Percentiles rank a stretch among this genome's conserved stretches.
phyloP scores from a whole-genome alignment of 2,888 invertebrate species.

The Abrostola triplasia region DNA sequence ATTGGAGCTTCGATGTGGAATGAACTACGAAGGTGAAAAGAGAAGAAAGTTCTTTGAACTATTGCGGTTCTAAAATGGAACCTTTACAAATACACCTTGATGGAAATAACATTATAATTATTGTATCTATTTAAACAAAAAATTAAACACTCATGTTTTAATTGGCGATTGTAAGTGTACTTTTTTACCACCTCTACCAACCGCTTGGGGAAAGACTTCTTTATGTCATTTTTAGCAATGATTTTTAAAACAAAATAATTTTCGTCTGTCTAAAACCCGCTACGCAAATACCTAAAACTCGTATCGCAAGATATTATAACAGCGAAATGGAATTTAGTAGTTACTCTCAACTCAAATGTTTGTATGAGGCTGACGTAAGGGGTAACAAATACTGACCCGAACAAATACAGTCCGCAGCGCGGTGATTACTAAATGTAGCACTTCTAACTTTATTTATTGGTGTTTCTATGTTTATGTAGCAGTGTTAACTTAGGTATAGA shows the following conservation, averaged over 20 bases:
- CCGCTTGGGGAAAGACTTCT: too few species aligned
- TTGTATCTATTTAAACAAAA: too few species aligned
- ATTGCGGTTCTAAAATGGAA: not conserved
- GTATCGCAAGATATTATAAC: slow-evolving; percentile 18
- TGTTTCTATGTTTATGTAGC: slow-evolving; percentile 7
- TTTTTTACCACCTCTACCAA: too few species aligned
- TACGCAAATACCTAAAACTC: slow-evolving; percentile 14
- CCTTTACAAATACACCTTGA: too few species aligned
- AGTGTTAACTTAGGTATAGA: too few species aligned
- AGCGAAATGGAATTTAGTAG: slow-evolving; percentile 40
- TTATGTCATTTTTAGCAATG: too few species aligned
- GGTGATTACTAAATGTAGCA: slow-evolving; percentile 34
- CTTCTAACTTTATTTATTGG: slow-evolving; percentile 13
- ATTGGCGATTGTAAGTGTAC: too few species aligned
- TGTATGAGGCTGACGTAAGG: slow-evolving; percentile 28
- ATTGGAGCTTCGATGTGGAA: slow-evolving; percentile 11
- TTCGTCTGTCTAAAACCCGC: not conserved
- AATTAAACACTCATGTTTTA: too few species aligned
- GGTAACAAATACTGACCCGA: slow-evolving; percentile 33
- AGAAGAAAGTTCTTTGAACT: not conserved
- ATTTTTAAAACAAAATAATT: too few species aligned
- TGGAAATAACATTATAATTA: too few species aligned
- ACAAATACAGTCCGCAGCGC: slow-evolving; percentile 27
- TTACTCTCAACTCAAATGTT: slow-evolving; percentile 39
- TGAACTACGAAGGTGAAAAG: slow-evolving; percentile 11